A percentile compares a stretch with the other conserved stretches of the same genome.
phyloP scores from a whole-genome alignment of 1,140 invertebrate genomes.

The Drosophila lacteicornis region DNA sequence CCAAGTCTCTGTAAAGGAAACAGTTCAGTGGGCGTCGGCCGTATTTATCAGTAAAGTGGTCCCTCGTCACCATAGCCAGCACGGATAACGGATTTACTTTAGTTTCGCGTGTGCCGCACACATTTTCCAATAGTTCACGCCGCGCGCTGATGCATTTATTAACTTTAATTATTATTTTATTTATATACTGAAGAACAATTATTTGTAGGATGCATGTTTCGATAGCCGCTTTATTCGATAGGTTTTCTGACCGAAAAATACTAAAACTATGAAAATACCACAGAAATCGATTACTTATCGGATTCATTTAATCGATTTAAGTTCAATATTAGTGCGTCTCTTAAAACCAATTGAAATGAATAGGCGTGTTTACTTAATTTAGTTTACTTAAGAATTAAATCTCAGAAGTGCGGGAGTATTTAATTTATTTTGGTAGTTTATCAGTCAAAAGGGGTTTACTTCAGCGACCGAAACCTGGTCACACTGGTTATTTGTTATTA shows the following conservation, averaged over 20 bases:
- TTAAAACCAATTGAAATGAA: not conserved
- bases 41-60: constrained; percentile 58
- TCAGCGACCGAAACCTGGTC: not conserved
- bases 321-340: too few relatives aligned
- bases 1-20: constrained; percentile 66
- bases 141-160: constrained; percentile 32
- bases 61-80: constrained; percentile 53
- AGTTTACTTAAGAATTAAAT: not conserved
- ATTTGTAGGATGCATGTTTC: constrained; percentile 39
- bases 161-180: constrained; percentile 69
- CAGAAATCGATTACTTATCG: not conserved
- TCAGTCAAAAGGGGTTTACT: not conserved
- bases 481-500: constrained; percentile 10
- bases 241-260: constrained; percentile 11
- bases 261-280: not conserved
- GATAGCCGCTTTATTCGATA: constrained; percentile 14
- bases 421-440: not conserved
- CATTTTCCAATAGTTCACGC: constrained; percentile 39
- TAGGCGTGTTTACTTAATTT: not conserved
- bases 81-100: constrained; percentile 34
- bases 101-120: constrained; percentile 32
- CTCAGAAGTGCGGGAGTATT: too few relatives aligned
- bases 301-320: not conserved
- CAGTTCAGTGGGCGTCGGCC: constrained; percentile 73
- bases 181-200: constrained; percentile 66